phyloP scores from a whole-genome alignment of 2,797 vertebrate genomes.

The Hemitrygon akajei region DNA sequence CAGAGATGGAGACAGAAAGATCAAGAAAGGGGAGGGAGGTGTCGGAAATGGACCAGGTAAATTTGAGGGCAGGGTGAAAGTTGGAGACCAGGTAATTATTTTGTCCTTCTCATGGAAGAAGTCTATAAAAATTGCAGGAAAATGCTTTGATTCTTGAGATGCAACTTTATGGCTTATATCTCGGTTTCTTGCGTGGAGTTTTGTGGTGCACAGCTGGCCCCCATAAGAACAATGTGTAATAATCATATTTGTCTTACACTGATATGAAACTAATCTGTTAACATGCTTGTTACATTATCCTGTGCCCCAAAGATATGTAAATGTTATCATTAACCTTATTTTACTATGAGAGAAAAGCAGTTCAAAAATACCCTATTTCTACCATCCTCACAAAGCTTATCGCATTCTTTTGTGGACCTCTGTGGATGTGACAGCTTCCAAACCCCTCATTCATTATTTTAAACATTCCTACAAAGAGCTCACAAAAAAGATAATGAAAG shows the following conservation, averaged over 20 bases:
- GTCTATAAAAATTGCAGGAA: no score
- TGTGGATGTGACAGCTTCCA: background rate
- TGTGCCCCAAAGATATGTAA: background rate
- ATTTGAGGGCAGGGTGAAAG: no score
- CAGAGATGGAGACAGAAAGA: no score
- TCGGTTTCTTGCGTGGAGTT: background rate
- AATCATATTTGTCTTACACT: background rate
- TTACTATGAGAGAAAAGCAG: background rate
- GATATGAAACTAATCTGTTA: background rate
- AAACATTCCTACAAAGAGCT: background rate
- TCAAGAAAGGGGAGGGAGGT: no score
- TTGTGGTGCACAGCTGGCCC: background rate
- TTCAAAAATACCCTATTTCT: background rate
- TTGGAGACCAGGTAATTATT: no score
- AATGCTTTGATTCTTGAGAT: no score
- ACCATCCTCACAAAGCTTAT: background rate
- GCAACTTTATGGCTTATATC: background rate
- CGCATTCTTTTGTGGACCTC: background rate
- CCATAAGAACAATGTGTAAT: background rate
- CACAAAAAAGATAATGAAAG: background rate
- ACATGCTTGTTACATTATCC: background rate
- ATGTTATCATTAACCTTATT: background rate
- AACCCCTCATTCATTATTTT: background rate
- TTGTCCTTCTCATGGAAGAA: no score
- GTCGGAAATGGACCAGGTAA: no score